Base-by-base conservation (phyloP, 2,888 invertebrate genomes). In the Masnerella sp. region DNA sequence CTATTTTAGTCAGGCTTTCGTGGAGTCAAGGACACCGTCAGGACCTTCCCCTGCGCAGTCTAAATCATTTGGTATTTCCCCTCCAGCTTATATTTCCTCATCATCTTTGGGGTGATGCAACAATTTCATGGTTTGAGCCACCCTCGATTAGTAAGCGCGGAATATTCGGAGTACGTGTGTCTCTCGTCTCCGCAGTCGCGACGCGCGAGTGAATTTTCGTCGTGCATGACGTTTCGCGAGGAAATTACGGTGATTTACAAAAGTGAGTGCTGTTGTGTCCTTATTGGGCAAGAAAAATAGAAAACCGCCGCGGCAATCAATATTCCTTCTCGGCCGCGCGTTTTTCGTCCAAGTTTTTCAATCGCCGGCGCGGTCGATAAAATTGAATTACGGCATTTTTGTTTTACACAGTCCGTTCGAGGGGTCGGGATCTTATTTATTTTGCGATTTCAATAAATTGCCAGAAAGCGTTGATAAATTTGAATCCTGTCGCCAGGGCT, bases 21-120 rank as follows among this genome's bases (percentile, higher is more conserved):
- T 43, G 18, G 22, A 30, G 32, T 56, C 42, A 32, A 42, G n/a
- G 28, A 28, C 25, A 40, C 2, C 17, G 25, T 15, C 36, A 38
- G 18, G 12, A 28, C 0, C 22, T 17, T 43, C 22, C 30, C 32
- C 49, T 15, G n/a, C 11, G 3, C 30, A 2, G 8, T 12, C 9
- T 12, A 52, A 45, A 59, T 20, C 17, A 25, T 49, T 56, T 43
- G 40, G 52, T 14, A 54, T 47, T 49, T 47, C 56, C 70, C 70
- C 56, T 45, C 70, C 56, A 62, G 25, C 36, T 25, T 20, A 17
- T 34, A 43, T 62, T 49, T 70, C 62, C 34, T 32, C 56, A 61
- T 59, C 61, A 58, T 69, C 69, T 62, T 70, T 43, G 30, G 70
- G 70, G 51, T 70, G 70, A 70, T 45, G 70, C 70, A 70, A 70